Evolutionary conservation across 1,140 invertebrate genomes (phyloP), one percentile per base, ranked within the genome.

Genomic region (Lepidurus apus): DNA sequence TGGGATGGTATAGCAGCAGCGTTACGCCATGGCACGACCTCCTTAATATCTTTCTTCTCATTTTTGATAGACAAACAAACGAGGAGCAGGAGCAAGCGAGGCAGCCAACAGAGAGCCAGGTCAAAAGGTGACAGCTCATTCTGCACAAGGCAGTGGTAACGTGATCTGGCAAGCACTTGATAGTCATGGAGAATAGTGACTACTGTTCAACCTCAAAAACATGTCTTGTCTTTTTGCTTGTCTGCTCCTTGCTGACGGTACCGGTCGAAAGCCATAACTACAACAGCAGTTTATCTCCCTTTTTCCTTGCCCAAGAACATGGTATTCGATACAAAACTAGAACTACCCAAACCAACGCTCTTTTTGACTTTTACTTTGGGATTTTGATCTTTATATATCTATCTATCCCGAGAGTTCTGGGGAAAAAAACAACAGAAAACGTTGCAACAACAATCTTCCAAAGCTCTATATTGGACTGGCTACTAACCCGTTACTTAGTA

Each of bases 31-130:
- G 53, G 53, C 53, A 65, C 53, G 53, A 65, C 53, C 53, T 65
- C 53, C 53, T 65, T 65, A 65, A 65, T 65, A 65, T 65, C 53
- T 65, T 9, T 17, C 53, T 65, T 65, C 53, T 21, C 53, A 34
- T 65, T 65, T 65, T 65, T 65, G 53, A 65, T 65, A 65, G 53
- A 65, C 53, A 65, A 65, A 65, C 53, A 65, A 65, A 65, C 53
- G 53, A 65, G 53, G 7, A 4, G n/a, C 53, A 65, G 53, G 17
- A 65, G 13, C 53, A 13, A 65, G 53, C 53, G 53, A 65, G 53
- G 53, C 53, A 65, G 53, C 17, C 53, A 65, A 65, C 53, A 65
- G 17, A 21, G 53, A 21, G 53, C 53, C 6, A 65, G 53, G 53
- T 65, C 53, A 65, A 65, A 65, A 21, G 53, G 53, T 21, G 53